Evolutionary conservation across 1,140 invertebrate genomes (phyloP).

Genomic region (Pachypeltis micranthus): DNA sequence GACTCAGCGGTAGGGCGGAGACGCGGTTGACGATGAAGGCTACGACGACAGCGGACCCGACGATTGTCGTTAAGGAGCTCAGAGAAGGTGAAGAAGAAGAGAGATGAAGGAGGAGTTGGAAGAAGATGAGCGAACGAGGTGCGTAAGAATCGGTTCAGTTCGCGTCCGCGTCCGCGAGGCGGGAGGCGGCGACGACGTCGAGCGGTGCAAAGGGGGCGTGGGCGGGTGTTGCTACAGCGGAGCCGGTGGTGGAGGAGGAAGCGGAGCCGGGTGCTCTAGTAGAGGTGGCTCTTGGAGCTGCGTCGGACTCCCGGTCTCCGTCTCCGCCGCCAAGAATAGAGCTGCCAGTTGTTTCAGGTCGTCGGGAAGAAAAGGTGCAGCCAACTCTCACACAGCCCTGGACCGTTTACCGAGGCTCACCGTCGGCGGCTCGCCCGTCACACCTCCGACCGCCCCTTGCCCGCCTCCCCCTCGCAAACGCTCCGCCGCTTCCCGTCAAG

Average conservation of each 20-base stretch:
- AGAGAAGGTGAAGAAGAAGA: too few species aligned
- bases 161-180: neutral
- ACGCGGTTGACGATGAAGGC: neutral
- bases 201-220: too few species aligned
- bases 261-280: conserved; percentile 11
- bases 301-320: conserved; percentile 13
- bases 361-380: neutral
- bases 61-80: too few species aligned
- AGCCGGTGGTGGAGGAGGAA: neutral
- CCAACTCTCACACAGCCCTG: conserved; percentile 33
- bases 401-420: conserved; percentile 63
- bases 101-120: neutral
- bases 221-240: conserved; percentile 5
- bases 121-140: neutral
- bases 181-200: neutral
- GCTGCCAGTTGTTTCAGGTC: neutral
- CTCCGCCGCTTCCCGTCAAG: conserved; percentile 27
- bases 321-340: conserved; percentile 16
- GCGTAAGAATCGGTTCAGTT: neutral
- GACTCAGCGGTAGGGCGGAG: too few species aligned
- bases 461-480: conserved; percentile 35
- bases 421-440: conserved; percentile 53
- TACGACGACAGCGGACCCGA: neutral
- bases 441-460: conserved; percentile 57
- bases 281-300: neutral